Evolutionary conservation across 2,113 vertebrate species (phyloP).

Genomic region (Callaeas wilsoni): DNA sequence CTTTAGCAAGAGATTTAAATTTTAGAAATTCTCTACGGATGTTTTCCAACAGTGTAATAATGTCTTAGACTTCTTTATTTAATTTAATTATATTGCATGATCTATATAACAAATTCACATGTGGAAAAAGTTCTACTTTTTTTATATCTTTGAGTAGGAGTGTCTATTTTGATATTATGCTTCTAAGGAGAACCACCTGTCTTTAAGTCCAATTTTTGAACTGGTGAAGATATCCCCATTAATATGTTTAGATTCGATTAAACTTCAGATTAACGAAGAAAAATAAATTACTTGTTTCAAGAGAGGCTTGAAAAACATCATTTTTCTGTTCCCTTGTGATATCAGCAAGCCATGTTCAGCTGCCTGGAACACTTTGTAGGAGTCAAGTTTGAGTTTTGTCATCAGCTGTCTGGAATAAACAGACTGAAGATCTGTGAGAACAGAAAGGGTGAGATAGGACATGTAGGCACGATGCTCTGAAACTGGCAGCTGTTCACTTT

Average conservation of each 20-base stretch:
- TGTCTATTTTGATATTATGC: background rate
- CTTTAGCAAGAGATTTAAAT: background rate
- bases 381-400: background rate
- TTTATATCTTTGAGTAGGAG: background rate
- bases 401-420: background rate
- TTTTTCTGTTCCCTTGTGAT: background rate
- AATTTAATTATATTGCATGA: background rate
- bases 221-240: background rate
- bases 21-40: background rate
- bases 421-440: background rate
- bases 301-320: accelerated
- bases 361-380: background rate
- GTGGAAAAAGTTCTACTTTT: background rate
- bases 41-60: background rate
- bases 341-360: background rate
- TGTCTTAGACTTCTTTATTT: background rate
- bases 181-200: background rate
- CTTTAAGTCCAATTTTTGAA: background rate
- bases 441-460: background rate
- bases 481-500: background rate
- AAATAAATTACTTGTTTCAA: background rate
- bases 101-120: background rate
- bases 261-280: background rate
- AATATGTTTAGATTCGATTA: background rate
- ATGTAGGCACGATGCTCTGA: accelerated